Base-by-base conservation (phyloP, 2,113 vertebrate species). In the Hyaena hyaena region DNA sequence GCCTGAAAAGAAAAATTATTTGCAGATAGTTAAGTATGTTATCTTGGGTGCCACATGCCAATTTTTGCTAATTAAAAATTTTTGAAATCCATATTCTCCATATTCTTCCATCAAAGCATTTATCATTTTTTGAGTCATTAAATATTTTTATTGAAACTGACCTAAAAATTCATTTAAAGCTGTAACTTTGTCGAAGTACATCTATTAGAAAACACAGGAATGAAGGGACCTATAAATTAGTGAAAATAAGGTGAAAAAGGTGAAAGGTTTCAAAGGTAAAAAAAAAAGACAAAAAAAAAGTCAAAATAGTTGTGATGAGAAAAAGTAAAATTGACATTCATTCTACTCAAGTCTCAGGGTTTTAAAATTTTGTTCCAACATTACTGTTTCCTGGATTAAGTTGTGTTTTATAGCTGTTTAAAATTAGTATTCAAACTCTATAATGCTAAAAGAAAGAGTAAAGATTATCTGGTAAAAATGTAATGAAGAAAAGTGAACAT, bases 1-100 rank as follows among this genome's bases (percentile, higher is more conserved):
- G 99, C 99, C 99, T 99, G 98, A 0, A 0, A 84, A 98, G 79
- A 97, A 88, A 96, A 86, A 95, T 43, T 97, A 93, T 73, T 90
- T 95, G 55, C 19, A 71, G 50, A 39, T 50, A 55, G 53, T 31
- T 55, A 74, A 92, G 69, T n/a, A 45, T 14, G 80, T 68, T 35
- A 65, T 65, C 73, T 9, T 86, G 79, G 53, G 31, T 11, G 55
- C 43, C 43, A 53, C 9, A 53, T 12, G 12, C 9, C 76, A 89
- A 69, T 0, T 76, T 61, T 0, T 66, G 80, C 21, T 76, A 63
- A 55, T 61, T 55, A 82, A 53, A 77, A 48, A 17, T 7, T 5
- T 68, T 91, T 74, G 5, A 95, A 95, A 45, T 79, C 11, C 4
- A 2, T 23, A 74, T 16, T 73, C 24, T 69, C 11, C 26, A 63